Base-by-base conservation (phyloP, 1,140 invertebrate species). In the Achatina immaculata region DNA sequence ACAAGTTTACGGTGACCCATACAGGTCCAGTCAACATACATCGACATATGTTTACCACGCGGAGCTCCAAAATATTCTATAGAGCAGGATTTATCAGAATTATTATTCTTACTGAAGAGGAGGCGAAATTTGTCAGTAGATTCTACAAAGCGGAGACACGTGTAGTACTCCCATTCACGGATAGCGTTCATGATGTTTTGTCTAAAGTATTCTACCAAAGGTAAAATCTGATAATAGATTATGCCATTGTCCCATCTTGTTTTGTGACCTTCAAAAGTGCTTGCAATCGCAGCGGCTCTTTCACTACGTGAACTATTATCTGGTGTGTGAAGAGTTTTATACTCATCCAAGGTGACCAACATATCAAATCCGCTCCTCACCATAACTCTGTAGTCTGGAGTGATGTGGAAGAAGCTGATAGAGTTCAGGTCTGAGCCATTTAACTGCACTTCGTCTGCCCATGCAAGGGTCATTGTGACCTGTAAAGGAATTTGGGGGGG, bases 141-240 rank as follows among this genome's bases (percentile, higher is more conserved):
- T 68, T 80, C 55, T n/a, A 45, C 51, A 75, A 88, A 86, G 28
- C 68, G 45, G 11, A 88, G 71, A 58, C 87, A 88, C 0, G 87
- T 88, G 58, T 85, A 85, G 38, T 83, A 83, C 71, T 85, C 81
- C 81, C 84, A 86, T 55, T 86, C 86, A 14, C 77, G 74, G 51
- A 88, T 83, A 1, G 84, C 81, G 36, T 81, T 77, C 31, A 76
- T 74, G 19, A 87, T 82, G 28, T 78, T 74, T 31, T 62, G 71
- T 43, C 73, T 66, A 48, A 84, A 80, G 38, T 16, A 28, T 24
- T 24, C 34, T 11, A 72, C 7, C 16, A 19, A 40, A 9, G 28
- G 11, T 6, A 11, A 24, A 4, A 74, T 34, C 45, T 74, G 42
- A 45, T 74, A 74, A 34, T 74, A 48, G 16, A 74, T 45, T 16